phyloP scores from a whole-genome alignment of 2,797 vertebrate genomes.

The Oreochromis grahami region DNA sequence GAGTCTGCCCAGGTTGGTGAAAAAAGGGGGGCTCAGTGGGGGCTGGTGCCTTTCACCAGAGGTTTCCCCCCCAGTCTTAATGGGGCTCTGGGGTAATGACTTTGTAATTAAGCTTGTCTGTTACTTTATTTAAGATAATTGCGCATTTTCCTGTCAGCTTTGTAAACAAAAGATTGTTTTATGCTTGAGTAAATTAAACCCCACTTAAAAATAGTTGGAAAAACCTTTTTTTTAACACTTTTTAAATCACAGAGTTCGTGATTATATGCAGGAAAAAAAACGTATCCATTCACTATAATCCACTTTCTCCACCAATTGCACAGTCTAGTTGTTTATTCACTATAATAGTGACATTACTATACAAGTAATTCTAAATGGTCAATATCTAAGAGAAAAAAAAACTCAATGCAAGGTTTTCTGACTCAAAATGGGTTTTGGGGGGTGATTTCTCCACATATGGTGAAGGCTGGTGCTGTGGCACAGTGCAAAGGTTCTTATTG shows the following conservation, averaged over 20 bases:
- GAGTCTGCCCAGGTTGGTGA: conserved; percentile 57
- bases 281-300: rapidly evolving
- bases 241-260: not conserved
- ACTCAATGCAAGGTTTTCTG: not conserved
- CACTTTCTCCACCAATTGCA: not conserved
- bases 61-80: not conserved
- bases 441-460: not conserved
- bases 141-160: not conserved
- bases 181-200: not conserved
- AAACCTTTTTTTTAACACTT: not conserved
- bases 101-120: not conserved
- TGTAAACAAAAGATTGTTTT: not conserved
- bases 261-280: not conserved
- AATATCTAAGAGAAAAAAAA: rapidly evolving
- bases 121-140: not conserved
- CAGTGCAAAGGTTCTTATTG: not conserved
- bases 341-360: not conserved
- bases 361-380: not conserved
- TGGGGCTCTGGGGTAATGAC: rapidly evolving
- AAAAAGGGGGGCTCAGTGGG: not conserved
- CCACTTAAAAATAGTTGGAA: not conserved
- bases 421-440: not conserved
- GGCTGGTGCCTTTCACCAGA: not conserved
- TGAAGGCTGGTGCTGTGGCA: rapidly evolving
- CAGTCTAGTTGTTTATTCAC: not conserved